Evolutionary conservation across 2,888 invertebrate genomes (phyloP).

Genomic region (Spodoptera littoralis): DNA sequence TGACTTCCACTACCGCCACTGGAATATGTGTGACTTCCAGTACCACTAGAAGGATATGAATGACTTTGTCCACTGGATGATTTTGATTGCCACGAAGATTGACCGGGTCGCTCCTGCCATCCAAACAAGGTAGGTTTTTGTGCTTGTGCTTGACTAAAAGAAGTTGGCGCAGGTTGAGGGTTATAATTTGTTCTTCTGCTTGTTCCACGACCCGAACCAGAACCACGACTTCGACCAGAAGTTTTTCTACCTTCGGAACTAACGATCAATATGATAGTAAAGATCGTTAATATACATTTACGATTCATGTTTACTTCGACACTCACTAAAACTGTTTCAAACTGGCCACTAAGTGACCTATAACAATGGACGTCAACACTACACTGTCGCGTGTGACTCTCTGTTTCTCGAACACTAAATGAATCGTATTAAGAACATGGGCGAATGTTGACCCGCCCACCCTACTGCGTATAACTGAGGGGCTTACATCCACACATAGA

Average conservation of each 20-base stretch:
- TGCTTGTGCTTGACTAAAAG: conserved; percentile 77
- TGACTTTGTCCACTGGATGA: conserved; percentile 69
- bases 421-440: conserved; percentile 61
- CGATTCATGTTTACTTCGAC: conserved; percentile 66
- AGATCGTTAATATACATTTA: conserved; percentile 60
- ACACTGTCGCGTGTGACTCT: conserved; percentile 66
- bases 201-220: conserved; percentile 74
- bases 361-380: conserved; percentile 48
- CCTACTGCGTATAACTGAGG: conserved; percentile 66
- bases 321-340: conserved; percentile 19
- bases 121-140: conserved; percentile 77
- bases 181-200: conserved; percentile 73
- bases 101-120: conserved; percentile 81
- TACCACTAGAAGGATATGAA: conserved; percentile 80
- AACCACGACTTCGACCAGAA: conserved; percentile 77
- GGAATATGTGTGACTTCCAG: conserved; percentile 54
- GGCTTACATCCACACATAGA: conserved; percentile 45
- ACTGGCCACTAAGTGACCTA: conserved; percentile 42
- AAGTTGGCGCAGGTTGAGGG: conserved; percentile 80
- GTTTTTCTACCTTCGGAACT: conserved; percentile 75
- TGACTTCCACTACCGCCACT: too few relatives aligned
- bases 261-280: conserved; percentile 63
- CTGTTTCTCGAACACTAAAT: conserved; percentile 74
- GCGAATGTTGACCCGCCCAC: conserved; percentile 75
- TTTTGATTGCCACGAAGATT: conserved; percentile 70